phyloP scores from a whole-genome alignment of 2,797 vertebrate genomes.

The Thunnus albacares region DNA sequence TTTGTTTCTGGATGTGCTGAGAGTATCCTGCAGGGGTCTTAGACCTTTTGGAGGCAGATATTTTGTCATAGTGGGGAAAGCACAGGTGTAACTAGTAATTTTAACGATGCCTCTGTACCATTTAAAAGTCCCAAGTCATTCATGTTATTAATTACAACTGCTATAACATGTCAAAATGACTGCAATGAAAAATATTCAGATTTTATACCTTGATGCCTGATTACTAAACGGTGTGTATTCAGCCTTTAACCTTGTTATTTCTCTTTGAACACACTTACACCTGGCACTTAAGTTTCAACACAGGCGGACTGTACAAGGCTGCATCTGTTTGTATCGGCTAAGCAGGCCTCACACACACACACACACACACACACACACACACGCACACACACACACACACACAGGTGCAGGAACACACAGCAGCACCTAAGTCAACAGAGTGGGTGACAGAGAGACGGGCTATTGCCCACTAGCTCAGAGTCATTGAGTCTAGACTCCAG shows the following conservation, averaged over 20 bases:
- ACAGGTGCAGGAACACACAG: slow-evolving; percentile 38
- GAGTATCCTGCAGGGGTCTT: not conserved
- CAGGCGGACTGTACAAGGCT: not conserved
- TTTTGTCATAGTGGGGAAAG: slow-evolving; percentile 6
- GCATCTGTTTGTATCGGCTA: not conserved
- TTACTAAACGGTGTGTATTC: not conserved
- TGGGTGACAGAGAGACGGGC: slow-evolving; percentile 64
- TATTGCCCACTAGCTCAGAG: slow-evolving; percentile 77
- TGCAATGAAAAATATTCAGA: not conserved
- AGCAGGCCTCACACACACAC: not conserved
- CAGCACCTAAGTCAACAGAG: slow-evolving; percentile 76
- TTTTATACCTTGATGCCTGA: slow-evolving; percentile 1
- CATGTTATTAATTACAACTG: slow-evolving; percentile 5
- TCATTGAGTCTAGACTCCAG: slow-evolving; percentile 92
- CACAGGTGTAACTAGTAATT: slow-evolving; percentile 6
- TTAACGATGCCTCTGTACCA: not conserved
- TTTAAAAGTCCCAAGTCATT: not conserved
- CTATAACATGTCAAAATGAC: not conserved
- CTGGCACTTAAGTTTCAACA: slow-evolving; percentile 12
- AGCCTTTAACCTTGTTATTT: not conserved
- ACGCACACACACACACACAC: slow-evolving; percentile 18
- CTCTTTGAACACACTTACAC: slow-evolving; percentile 8
- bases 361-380: slow-evolving; percentile 11
- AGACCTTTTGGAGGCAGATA: not conserved
- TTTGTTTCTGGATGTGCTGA: not conserved